Evolutionary conservation across 2,797 vertebrate genomes (phyloP).

Genomic region (Bovichtus diacanthus): DNA sequence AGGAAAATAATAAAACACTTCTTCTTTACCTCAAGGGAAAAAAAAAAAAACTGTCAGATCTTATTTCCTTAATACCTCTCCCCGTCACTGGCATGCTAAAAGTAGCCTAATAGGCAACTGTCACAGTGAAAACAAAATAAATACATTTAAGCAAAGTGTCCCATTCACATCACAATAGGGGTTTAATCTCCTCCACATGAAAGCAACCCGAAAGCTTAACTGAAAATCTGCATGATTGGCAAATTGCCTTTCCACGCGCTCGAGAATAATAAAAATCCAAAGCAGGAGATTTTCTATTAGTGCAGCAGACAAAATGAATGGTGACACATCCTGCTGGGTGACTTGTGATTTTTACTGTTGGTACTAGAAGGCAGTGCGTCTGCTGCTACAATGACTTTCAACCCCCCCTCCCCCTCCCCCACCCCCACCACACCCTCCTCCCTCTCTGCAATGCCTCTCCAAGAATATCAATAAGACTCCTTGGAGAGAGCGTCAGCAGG

Average conservation of each 20-base stretch:
- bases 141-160: constrained; percentile 35
- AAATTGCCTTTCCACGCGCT: constrained; percentile 42
- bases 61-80: constrained; percentile 29
- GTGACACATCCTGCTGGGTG: constrained; percentile 68
- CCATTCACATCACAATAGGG: constrained; percentile 37
- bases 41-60: constrained; percentile 24
- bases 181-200: constrained; percentile 48
- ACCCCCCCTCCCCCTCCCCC: constrained; percentile 38
- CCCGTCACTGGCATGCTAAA: constrained; percentile 13
- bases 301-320: constrained; percentile 38
- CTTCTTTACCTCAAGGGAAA: constrained; percentile 9
- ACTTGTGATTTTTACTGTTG: constrained; percentile 68
- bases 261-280: constrained; percentile 41
- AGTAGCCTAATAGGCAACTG: constrained; percentile 6
- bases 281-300: constrained; percentile 53
- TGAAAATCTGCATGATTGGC: constrained; percentile 55
- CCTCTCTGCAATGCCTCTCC: constrained; percentile 71
- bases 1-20: constrained; percentile 21
- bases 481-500: constrained; percentile 79
- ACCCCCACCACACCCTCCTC: constrained; percentile 35
- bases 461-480: constrained; percentile 84
- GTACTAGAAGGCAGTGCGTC: constrained; percentile 60
- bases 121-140: constrained; percentile 37
- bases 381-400: constrained; percentile 73
- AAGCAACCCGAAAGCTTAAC: constrained; percentile 46